Evolutionary conservation across 2,888 invertebrate genomes (phyloP).

Genomic region (Timandra comae): DNA sequence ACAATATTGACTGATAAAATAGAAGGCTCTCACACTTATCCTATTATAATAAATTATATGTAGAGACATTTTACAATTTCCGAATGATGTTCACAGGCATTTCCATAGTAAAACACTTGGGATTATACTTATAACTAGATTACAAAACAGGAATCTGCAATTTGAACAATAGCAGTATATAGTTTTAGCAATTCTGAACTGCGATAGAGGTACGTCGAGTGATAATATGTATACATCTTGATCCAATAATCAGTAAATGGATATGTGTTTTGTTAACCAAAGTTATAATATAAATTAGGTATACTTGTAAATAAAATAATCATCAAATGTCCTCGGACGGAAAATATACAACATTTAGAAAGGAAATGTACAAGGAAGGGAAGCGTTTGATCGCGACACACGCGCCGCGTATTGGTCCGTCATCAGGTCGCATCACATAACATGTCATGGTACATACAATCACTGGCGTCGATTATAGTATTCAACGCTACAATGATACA

Average conservation of each 20-base stretch:
- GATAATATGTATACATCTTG: conserved; percentile 6
- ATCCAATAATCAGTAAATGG: conserved; percentile 4
- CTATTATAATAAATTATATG: conserved; percentile 53
- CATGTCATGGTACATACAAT: conserved; percentile 46
- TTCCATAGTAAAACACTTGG: conserved; percentile 29
- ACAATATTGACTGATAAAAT: conserved; percentile 9
- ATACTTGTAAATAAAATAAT: conserved; percentile 1
- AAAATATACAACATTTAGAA: conserved; percentile 26
- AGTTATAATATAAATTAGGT: conserved; percentile 1
- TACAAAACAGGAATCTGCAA: conserved; percentile 75
- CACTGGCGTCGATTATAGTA: conserved; percentile 12
- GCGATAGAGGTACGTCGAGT: conserved; percentile 11
- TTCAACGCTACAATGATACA: conserved; percentile 4
- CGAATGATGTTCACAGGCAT: conserved; percentile 27
- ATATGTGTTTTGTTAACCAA: conserved; percentile 10
- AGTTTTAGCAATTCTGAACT: conserved; percentile 20
- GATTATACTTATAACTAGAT: conserved; percentile 62
- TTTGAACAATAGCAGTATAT: conserved; percentile 35
- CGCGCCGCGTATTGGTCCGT: conserved; percentile 42
- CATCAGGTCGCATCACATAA: conserved; percentile 46
- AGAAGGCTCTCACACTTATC: conserved; percentile 40
- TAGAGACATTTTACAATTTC: conserved; percentile 44
- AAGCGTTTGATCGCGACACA: conserved; percentile 13
- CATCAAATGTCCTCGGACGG: conserved; percentile 44
- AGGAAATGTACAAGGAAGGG: conserved; percentile 4